Evolutionary conservation across 2,888 invertebrate species (phyloP).

Genomic region (Erebia epiphron): DNA sequence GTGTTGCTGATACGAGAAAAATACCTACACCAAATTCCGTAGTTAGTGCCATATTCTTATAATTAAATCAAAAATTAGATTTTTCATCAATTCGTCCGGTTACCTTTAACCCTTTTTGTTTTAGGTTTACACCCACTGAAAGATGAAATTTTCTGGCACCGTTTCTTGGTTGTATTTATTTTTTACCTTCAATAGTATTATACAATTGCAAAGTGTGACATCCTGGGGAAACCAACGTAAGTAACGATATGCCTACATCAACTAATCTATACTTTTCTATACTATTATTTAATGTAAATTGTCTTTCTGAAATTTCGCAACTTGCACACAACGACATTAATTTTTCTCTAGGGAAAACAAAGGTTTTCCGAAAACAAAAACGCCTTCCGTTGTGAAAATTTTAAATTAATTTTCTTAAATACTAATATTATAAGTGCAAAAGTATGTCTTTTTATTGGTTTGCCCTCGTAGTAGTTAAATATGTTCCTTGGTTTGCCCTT

Average conservation of each 20-base stretch:
- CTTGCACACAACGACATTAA: background rate
- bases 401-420: no score
- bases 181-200: conserved; percentile 50
- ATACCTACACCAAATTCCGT: no score
- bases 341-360: background rate
- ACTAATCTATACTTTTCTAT: background rate
- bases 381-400: no score
- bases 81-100: no score
- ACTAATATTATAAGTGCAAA: no score
- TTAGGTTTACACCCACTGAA: background rate
- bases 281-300: background rate
- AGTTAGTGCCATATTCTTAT: no score
- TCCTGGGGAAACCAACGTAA: conserved; percentile 64
- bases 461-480: no score
- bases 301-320: no score
- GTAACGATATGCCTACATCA: conserved; percentile 43
- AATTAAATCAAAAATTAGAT: no score
- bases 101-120: background rate
- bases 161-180: conserved; percentile 51
- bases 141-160: conserved; percentile 27
- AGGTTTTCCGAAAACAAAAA: background rate
- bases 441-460: no score
- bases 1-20: no score
- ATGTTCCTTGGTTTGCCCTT: no score
- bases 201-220: conserved; percentile 52